These are phyloP conservation scores for Helicoverpa zea DNA, from an alignment of 1,140 invertebrate genomes.

Conservation along the genomic window DNA sequence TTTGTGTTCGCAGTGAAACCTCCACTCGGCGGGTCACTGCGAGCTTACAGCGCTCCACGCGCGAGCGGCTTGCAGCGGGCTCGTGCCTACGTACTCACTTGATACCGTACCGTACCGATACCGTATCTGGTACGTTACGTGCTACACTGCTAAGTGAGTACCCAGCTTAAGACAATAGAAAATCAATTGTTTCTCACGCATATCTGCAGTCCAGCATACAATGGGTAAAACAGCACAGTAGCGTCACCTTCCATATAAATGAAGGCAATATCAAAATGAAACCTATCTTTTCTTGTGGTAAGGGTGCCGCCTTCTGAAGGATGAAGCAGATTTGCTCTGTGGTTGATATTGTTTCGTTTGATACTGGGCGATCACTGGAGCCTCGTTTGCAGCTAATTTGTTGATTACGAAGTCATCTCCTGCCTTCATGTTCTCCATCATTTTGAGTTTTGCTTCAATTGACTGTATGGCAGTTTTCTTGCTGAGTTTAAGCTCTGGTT, in stretches of 20 bases:
- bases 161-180: too few species aligned
- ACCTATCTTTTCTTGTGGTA: slow-evolving; percentile 86
- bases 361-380: slow-evolving; percentile 90
- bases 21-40: too few species aligned
- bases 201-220: not conserved
- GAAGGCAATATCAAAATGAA: slow-evolving; percentile 2
- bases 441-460: slow-evolving; percentile 95
- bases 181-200: too few species aligned
- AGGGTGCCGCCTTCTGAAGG: slow-evolving; percentile 81
- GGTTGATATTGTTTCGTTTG: slow-evolving; percentile 87
- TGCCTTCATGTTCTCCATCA: slow-evolving; percentile 90
- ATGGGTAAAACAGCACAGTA: not conserved
- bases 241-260: slow-evolving; percentile 2
- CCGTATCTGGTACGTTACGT: too few species aligned
- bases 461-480: slow-evolving; percentile 93
- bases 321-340: slow-evolving; percentile 82
- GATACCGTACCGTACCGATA: too few species aligned
- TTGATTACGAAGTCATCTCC: slow-evolving; percentile 92
- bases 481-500: slow-evolving; percentile 90
- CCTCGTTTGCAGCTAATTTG: slow-evolving; percentile 88
- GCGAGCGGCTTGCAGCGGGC: too few species aligned
- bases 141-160: too few species aligned
- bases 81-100: too few species aligned
- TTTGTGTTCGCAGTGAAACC: too few species aligned
- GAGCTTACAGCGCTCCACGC: too few species aligned